phyloP scores from a whole-genome alignment of 2,113 vertebrate species.

The Lamprologus ornatipinnis region DNA sequence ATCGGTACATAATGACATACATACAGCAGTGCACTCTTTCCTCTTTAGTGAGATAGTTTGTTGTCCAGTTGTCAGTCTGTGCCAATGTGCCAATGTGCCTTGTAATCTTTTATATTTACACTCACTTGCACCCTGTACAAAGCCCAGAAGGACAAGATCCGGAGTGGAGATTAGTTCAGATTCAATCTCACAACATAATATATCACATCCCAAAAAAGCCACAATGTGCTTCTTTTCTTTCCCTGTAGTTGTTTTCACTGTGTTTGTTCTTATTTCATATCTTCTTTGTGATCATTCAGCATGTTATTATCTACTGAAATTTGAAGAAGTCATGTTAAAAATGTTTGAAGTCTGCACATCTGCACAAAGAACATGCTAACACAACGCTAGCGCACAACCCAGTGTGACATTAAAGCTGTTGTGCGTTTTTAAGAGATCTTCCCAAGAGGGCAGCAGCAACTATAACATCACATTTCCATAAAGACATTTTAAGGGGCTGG shows the following conservation, averaged over 20 bases:
- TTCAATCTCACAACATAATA: background rate
- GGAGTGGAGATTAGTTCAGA: conserved; percentile 23
- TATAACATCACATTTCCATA: background rate
- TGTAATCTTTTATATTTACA: conserved; percentile 52
- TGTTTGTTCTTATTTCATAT: background rate
- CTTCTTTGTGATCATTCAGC: background rate
- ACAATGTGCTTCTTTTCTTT: background rate
- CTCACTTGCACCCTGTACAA: background rate
- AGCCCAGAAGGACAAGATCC: conserved; percentile 20
- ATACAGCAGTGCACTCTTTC: conserved; percentile 15
- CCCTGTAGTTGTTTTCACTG: background rate
- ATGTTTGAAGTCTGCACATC: background rate
- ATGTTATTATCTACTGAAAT: background rate
- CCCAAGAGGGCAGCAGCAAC: background rate
- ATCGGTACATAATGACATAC: conserved; percentile 40
- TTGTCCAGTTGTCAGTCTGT: conserved; percentile 4
- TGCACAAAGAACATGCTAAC: background rate
- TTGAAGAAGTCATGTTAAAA: background rate
- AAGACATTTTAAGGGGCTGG: background rate
- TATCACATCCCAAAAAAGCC: background rate
- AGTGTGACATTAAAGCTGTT: background rate
- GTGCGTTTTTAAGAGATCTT: background rate
- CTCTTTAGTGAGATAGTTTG: background rate
- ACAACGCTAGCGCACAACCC: background rate
- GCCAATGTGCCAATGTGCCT: background rate